Percentiles rank a stretch among this genome's conserved stretches.
phyloP scores from a whole-genome alignment of 2,113 vertebrate genomes.

The Romanogobio albipinnatus region DNA sequence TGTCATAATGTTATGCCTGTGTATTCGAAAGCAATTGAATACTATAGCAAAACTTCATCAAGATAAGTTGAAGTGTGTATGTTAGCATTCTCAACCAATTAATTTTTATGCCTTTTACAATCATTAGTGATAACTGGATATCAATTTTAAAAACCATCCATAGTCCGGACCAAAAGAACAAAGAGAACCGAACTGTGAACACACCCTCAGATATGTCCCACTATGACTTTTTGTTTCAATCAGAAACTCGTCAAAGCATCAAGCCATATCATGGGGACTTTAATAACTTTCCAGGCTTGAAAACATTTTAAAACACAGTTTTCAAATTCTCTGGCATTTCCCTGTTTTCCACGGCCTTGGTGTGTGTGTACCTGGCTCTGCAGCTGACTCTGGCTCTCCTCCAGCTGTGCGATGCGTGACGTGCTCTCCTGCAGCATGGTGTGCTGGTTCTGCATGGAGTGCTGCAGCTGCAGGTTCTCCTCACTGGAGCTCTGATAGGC shows the following conservation, averaged over 20 bases:
- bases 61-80: background rate
- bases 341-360: background rate
- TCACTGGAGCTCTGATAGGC: conserved; percentile 78
- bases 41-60: background rate
- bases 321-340: background rate
- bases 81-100: background rate
- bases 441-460: conserved; percentile 86
- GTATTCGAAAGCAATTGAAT: background rate
- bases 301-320: background rate
- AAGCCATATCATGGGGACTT: background rate
- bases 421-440: conserved; percentile 91
- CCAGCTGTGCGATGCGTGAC: conserved; percentile 84
- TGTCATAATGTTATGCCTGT: too few relatives aligned
- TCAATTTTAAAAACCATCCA: background rate
- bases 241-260: background rate
- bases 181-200: too few relatives aligned
- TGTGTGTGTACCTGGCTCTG: conserved; percentile 82
- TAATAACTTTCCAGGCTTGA: background rate
- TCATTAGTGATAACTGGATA: background rate
- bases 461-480: conserved; percentile 85
- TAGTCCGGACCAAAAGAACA: too few relatives aligned
- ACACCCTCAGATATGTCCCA: background rate
- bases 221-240: background rate
- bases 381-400: conserved; percentile 86
- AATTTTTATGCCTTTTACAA: background rate